phyloP scores from a whole-genome alignment of 1,140 invertebrate species.

The Hylaeus anthracinus region DNA sequence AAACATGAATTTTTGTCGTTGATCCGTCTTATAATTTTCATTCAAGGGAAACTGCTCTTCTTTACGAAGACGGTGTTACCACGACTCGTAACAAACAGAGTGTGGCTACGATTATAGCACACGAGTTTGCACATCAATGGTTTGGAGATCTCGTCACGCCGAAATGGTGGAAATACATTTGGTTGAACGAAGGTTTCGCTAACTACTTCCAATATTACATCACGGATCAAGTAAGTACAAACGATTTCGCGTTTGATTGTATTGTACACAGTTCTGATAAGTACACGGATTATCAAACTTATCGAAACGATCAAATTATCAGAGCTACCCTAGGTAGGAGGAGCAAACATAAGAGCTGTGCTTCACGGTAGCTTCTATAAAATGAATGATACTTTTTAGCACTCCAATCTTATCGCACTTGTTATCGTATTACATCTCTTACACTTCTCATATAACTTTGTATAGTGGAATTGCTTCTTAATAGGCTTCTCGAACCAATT shows the following conservation, averaged over 20 bases:
- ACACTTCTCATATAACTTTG: no score
- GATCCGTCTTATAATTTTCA: background rate
- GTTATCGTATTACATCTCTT: background rate
- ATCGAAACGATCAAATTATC: background rate
- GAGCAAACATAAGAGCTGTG: no score
- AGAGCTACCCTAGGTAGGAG: no score
- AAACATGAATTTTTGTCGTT: background rate
- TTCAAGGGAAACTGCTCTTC: constrained; percentile 83
- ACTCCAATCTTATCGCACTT: no score
- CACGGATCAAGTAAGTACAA: constrained; percentile 76
- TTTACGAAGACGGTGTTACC: constrained; percentile 80
- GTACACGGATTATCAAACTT: background rate
- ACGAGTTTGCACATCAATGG: constrained; percentile 85
- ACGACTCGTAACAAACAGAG: constrained; percentile 80
- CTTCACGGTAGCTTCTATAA: no score
- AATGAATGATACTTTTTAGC: no score
- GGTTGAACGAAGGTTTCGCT: constrained; percentile 88
- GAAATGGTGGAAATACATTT: constrained; percentile 84
- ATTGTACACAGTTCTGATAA: background rate
- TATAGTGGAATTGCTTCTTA: no score
- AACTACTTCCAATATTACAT: constrained; percentile 87
- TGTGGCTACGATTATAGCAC: constrained; percentile 83
- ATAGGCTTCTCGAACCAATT: no score
- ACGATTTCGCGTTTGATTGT: background rate
- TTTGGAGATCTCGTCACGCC: constrained; percentile 85